A percentile compares a stretch with the other conserved stretches of the same genome.
Conservation (phyloP, 2,113 vertebrate species). For the Conger conger region DNA sequence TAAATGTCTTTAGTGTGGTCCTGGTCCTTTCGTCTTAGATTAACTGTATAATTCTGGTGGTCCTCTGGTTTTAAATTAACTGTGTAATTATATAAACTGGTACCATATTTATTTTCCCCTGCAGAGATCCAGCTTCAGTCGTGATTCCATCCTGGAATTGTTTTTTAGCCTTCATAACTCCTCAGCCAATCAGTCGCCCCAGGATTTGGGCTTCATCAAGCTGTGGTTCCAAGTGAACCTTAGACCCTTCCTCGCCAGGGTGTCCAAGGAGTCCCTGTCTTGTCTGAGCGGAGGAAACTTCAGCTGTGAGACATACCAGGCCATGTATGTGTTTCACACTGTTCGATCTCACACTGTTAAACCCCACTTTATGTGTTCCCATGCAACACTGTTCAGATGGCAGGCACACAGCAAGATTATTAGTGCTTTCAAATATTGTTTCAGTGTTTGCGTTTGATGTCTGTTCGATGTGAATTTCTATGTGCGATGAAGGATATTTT, state of each 20-base stretch:
- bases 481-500: too few relatives aligned
- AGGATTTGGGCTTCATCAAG: slow-evolving; percentile 58
- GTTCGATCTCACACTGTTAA: background rate
- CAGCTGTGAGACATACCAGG: slow-evolving; percentile 70
- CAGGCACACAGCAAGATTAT: too few relatives aligned
- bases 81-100: too few relatives aligned
- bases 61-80: too few relatives aligned
- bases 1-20: too few relatives aligned
- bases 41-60: too few relatives aligned
- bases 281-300: slow-evolving; percentile 71
- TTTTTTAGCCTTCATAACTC: slow-evolving; percentile 40
- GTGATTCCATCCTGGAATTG: slow-evolving; percentile 51
- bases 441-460: too few relatives aligned
- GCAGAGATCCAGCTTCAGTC: slow-evolving; percentile 55
- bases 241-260: slow-evolving; percentile 59
- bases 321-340: slow-evolving; percentile 49
- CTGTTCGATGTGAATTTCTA: too few relatives aligned
- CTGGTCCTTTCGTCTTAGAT: background rate
- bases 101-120: background rate
- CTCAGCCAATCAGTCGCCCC: slow-evolving; percentile 34
- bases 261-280: slow-evolving; percentile 62
- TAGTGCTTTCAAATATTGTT: too few relatives aligned
- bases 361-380: too few relatives aligned
- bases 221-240: slow-evolving; percentile 68
- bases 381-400: background rate